Base-by-base conservation (phyloP, 2,888 invertebrate genomes). In the Cryptocheilus praepositus region DNA sequence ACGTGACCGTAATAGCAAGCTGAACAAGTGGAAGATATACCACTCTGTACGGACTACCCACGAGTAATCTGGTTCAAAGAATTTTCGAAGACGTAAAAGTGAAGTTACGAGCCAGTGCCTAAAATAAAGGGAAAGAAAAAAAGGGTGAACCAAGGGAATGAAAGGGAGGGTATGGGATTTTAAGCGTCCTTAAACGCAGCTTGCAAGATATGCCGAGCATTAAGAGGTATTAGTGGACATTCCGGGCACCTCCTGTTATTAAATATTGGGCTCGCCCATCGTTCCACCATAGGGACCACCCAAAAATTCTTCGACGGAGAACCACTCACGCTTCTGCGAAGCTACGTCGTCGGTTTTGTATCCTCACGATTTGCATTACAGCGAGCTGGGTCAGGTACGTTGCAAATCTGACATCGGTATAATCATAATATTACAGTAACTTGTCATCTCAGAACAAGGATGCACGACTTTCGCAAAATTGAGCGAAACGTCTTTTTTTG, bases 181-280 rank as follows among this genome's bases (percentile, higher is more conserved):
- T 36, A 36, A 75, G 70, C 72, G 67, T 70, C 67, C 73, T 74
- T 77, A 82, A 83, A 76, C 64, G 72, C 67, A 64, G 71, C 70
- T 73, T 65, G 60, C 59, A 49, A 51, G 54, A 57, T 62, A 54
- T 55, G 69, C 43, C 58, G 60, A 44, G 60, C 62, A 71, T 76
- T 67, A 67, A 73, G 64, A 68, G 66, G 68, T 64, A 76, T 76
- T 79, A 76, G 72, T 55, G 76, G 70, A 67, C 61, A 70, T 65
- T 62, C 66, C 60, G 68, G 58, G 64, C 67, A 69, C 36, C 74
- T 70, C 80, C 81, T 77, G 79, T 84, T 81, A 83, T 84, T 84
- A 79, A 79, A 78, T 67, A 71, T 72, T 61, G 63, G 64, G 44
- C 13, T 70, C 67, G 66, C 63, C 45, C 65, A 54, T 57, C 60